Conservation (phyloP, 2,888 invertebrate genomes). For the Pammene fasciana region DNA sequence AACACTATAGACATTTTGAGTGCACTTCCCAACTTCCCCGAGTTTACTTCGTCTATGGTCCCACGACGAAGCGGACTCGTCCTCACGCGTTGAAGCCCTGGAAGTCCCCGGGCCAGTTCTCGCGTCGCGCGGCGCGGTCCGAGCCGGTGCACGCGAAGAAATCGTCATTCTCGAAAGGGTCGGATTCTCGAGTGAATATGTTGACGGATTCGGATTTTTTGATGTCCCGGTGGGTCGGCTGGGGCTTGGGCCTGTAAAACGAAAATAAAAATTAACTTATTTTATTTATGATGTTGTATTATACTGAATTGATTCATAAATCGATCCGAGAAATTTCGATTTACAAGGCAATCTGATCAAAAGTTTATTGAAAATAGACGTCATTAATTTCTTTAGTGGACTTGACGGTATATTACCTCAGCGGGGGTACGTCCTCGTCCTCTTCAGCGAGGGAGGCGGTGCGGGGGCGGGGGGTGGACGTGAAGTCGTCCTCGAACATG, state of each 20-base stretch:
- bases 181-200: constrained; percentile 92
- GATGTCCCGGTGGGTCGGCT: constrained; percentile 82
- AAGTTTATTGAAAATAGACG: too few relatives aligned
- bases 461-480: constrained; percentile 71
- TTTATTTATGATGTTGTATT: too few relatives aligned
- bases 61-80: constrained; percentile 44
- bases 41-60: constrained; percentile 21
- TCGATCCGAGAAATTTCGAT: too few relatives aligned
- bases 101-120: constrained; percentile 80
- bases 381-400: too few relatives aligned
- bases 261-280: not conserved
- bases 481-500: constrained; percentile 89
- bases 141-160: constrained; percentile 87
- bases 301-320: too few relatives aligned
- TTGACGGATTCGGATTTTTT: constrained; percentile 95
- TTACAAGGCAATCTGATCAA: too few relatives aligned
- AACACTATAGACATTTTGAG: too few relatives aligned
- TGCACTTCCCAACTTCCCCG: too few relatives aligned
- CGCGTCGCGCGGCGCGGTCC: constrained; percentile 72
- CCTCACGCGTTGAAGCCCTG: constrained; percentile 74
- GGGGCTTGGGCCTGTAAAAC: constrained; percentile 52
- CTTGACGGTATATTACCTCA: constrained; percentile 41
- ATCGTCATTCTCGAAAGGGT: constrained; percentile 95
- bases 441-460: constrained; percentile 78
- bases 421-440: constrained; percentile 72